Evolutionary conservation across 2,113 vertebrate species (phyloP), one percentile per base, ranked within the genome.

Genomic region (Aegithalos caudatus): DNA sequence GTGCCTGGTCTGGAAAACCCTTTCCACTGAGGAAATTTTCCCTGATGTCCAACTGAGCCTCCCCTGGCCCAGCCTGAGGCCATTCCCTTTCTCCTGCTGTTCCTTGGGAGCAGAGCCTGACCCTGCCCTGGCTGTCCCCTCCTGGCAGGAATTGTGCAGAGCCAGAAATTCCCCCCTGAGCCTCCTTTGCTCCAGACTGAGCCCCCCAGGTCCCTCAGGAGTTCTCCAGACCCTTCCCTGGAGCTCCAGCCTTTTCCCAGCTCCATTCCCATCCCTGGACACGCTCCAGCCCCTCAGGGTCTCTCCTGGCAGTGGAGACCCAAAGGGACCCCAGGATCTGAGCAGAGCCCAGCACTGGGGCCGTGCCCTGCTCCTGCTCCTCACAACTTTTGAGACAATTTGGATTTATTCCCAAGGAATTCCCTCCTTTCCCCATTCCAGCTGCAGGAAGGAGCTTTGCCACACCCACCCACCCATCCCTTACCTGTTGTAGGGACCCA

Each of bases 201-300:
- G 62, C 44, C 17, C 53, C 13, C 29, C 82, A 25, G 51, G 1
- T 50, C 51, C 51, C 44, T 58, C 31, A 7, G 71, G 44, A 58
- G 14, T 3, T 77, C 37, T 44, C 53, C 69, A 65, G 81, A 10
- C 9, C 69, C 18, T 64, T 28, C 28, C 47, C 57, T 33, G 67
- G 2, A 21, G 56, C 27, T 72, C 47, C 81, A 56, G 19, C 60
- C 61, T 51, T 4, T 74, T 1, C 31, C 44, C 61, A 42, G 61
- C 61, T 58, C 71, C 35, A 1, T 21, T 29, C 61, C 61, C 60
- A 25, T 0, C 21, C 6, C 71, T 21, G 50, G 44, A 27, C 25
- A 0, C 0, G 0, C 51, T 66, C 61, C 14, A 9, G 44, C 35
- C 61, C 61, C 35, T 35, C 44, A 0, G 21, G 44, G 35, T 42